Evolutionary conservation across 2,113 vertebrate species (phyloP), one percentile per base, ranked within the genome.

Genomic region (Mystacornis crossleyi): DNA sequence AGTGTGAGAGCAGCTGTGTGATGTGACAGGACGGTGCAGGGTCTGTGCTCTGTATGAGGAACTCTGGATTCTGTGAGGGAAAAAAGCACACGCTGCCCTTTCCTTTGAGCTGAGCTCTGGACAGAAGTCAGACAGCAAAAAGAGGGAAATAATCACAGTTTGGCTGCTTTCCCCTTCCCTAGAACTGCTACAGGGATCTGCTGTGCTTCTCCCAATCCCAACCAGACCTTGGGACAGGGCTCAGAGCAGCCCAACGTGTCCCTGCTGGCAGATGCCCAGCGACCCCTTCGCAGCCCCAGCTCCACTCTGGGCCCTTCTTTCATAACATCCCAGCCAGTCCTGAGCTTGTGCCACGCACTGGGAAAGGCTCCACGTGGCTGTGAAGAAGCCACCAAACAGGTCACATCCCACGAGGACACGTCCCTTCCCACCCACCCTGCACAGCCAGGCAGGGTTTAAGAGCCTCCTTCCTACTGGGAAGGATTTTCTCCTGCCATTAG

Each of bases 61-160:
- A 38, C 40, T 69, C 3, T 0, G 2, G 26, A 19, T 26, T 70
- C 50, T 47, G 24, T 14, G 9, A 87, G 18, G 55, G 65, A 55
- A 38, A 74, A 50, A 13, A 1, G 18, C 5, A 36, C 29, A 19
- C 0, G 0, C 43, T 25, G 65, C 69, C 61, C 43, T 43, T 17
- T 14, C 48, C 70, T 66, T 42, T 15, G 10, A 28, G 36, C 4
- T 66, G 15, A 50, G 51, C 75, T 54, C 45, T 57, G 29, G 16
- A 26, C 43, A 67, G 20, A 36, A 70, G 64, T 45, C 43, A 57
- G 2, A 38, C 1, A 8, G 66, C 47, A 73, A 54, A 31, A 64
- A 42, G 4, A 16, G 26, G 51, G 61, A 48, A 85, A 75, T 16
- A 18, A 64, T 25, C 48, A 16, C 2, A 62, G 18, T 23, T 60